These are phyloP conservation scores for Pseudotriccus pelzelni DNA, from an alignment of 2,797 vertebrate genomes.

Conservation along the genomic window DNA sequence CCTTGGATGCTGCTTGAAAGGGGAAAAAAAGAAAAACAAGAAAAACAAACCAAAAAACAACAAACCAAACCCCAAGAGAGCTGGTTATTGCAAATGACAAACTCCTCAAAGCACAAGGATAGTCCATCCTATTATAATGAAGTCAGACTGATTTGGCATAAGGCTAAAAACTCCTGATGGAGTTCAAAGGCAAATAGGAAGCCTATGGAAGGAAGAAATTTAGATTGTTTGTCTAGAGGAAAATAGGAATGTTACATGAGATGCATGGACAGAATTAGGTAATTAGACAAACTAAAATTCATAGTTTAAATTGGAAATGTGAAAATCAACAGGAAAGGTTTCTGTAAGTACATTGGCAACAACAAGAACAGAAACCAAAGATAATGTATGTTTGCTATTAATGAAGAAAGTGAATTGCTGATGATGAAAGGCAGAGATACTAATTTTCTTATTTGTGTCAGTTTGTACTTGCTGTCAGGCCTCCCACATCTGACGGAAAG, in stretches of 20 bases:
- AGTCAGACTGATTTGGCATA: neutral
- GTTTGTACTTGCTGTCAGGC: neutral
- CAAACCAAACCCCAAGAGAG: neutral
- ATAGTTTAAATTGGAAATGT: neutral
- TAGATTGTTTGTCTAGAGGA: neutral
- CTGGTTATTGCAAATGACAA: neutral
- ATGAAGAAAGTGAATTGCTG: neutral
- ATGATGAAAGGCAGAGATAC: neutral
- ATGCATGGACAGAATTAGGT: neutral
- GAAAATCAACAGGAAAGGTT: neutral
- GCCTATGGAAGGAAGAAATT: rapidly evolving
- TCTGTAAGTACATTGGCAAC: neutral
- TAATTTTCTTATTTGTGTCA: neutral
- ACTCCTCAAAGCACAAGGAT: neutral
- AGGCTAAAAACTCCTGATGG: neutral
- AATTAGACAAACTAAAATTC: neutral
- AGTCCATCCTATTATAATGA: neutral
- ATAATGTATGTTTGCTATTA: neutral
- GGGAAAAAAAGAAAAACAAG: rapidly evolving
- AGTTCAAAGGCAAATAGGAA: neutral
- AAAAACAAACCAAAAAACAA: rapidly evolving
- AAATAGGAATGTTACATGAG: neutral
- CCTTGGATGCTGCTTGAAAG: rapidly evolving
- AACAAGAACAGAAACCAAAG: neutral
- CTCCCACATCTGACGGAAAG: neutral